phyloP scores from a whole-genome alignment of 2,797 vertebrate species.

The Apodemus agrarius region DNA sequence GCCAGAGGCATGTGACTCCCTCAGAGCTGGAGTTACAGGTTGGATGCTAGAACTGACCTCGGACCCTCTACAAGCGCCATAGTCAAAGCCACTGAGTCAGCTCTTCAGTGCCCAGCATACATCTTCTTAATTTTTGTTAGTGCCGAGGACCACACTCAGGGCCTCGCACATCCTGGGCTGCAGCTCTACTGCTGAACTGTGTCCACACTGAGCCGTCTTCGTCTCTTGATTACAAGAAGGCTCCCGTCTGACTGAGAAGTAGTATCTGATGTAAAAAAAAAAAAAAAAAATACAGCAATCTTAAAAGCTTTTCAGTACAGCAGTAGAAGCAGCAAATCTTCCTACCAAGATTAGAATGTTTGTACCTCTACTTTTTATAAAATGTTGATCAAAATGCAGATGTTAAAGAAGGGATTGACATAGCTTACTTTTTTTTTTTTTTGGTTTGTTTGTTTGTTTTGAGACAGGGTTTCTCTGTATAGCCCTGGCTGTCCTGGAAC shows the following conservation, averaged over 20 bases:
- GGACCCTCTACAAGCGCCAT: background rate
- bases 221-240: slow-evolving; percentile 34
- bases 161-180: background rate
- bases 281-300: slow-evolving; percentile 33
- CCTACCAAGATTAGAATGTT: slow-evolving; percentile 53
- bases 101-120: background rate
- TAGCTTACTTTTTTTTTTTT: slow-evolving; percentile 53
- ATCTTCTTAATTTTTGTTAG: background rate
- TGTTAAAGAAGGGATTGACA: slow-evolving; percentile 67
- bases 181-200: no score
- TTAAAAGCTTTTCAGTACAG: slow-evolving; percentile 65
- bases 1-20: background rate
- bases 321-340: slow-evolving; percentile 63
- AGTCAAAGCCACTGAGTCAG: no score
- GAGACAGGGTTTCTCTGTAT: no score
- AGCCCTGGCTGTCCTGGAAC: no score
- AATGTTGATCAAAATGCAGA: slow-evolving; percentile 53
- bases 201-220: background rate
- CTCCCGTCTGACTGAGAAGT: slow-evolving; percentile 42
- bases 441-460: no score
- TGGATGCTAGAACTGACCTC: background rate
- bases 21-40: background rate
- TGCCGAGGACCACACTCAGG: background rate
- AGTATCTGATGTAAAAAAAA: slow-evolving; percentile 56
- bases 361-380: slow-evolving; percentile 46